Percentiles rank a stretch among this genome's conserved stretches.
phyloP scores from a whole-genome alignment of 2,888 invertebrate species.

The Hecatera dysodea region DNA sequence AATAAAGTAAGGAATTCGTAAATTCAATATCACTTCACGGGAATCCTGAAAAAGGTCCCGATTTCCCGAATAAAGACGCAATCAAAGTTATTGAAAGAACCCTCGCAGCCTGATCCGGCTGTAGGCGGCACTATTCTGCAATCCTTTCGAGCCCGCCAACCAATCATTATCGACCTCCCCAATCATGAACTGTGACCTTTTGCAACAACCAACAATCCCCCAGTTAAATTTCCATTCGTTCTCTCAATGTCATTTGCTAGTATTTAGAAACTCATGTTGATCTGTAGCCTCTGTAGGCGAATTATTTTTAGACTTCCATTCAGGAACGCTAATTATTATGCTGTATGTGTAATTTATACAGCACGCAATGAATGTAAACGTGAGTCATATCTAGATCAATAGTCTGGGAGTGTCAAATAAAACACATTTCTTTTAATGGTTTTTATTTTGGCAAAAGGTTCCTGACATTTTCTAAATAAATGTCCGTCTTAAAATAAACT shows the following conservation, averaged over 20 bases:
- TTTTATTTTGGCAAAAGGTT: slow-evolving; percentile 2
- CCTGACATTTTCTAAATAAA: slow-evolving; percentile 13
- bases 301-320: slow-evolving; percentile 61
- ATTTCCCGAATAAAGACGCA: slow-evolving; percentile 70
- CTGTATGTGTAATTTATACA: slow-evolving; percentile 37
- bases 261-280: slow-evolving; percentile 39
- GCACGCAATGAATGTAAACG: slow-evolving; percentile 38
- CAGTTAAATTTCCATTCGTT: slow-evolving; percentile 72
- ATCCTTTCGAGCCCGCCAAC: slow-evolving; percentile 68
- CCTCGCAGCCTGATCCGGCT: slow-evolving; percentile 52
- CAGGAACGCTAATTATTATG: slow-evolving; percentile 49
- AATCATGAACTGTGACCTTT: slow-evolving; percentile 86
- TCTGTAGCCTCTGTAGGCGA: slow-evolving; percentile 35
- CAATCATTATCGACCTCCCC: slow-evolving; percentile 79
- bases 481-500: slow-evolving; percentile 27
- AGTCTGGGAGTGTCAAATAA: slow-evolving; percentile 29
- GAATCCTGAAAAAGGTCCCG: slow-evolving; percentile 67
- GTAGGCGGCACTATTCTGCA: slow-evolving; percentile 66
- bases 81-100: slow-evolving; percentile 74
- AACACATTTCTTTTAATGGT: slow-evolving; percentile 4
- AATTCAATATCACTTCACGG: slow-evolving; percentile 70
- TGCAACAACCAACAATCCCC: slow-evolving; percentile 62
- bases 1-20: slow-evolving; percentile 57
- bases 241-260: slow-evolving; percentile 66
- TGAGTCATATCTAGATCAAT: slow-evolving; percentile 47